Evolutionary conservation across 1,140 invertebrate species (phyloP), one percentile per base, ranked within the genome.

Genomic region (Lepidurus couesii): DNA sequence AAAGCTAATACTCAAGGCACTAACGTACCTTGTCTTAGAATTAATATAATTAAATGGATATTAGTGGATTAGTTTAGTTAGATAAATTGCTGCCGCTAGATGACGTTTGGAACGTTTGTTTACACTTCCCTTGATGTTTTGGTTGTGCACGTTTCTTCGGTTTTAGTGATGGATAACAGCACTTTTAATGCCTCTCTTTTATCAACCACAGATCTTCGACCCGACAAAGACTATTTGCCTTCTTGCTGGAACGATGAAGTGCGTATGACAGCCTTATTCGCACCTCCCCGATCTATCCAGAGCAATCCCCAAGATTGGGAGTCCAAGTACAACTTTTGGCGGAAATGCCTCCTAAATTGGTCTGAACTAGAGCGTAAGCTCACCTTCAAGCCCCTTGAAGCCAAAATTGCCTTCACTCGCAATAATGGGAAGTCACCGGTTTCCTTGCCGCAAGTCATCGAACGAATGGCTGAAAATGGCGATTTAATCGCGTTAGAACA

Each of bases 281-380:
- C 90, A 16, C 89, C 90, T 42, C 92, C 93, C 84, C 86, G 90
- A 42, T 85, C 88, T 80, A 88, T 88, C 80, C 85, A 88, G 26
- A 85, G 88, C 3, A 91, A 92, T 85, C 88, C 89, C 0, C 88
- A 91, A 76, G 90, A 90, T 74, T 92, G 89, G 86, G 89, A 90
- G 75, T 88, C 88, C 77, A 93, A 93, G 83, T 89, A 92, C 84
- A 89, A 90, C 81, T 93, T 92, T 84, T 93, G 92, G 92, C 87
- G 88, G 65, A 86, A 89, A 81, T 82, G 90, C 44, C 89, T 93
- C 73, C 82, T 86, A 11, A 86, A 88, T 44, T 91, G 89, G 86
- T 88, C 90, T 78, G 84, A 84, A 13, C 83, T 86, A 79, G 87
- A 86, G 45, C 86, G 86, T 26, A 85, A 85, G 47, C 87, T 89